A percentile compares a stretch with the other conserved stretches of the same genome.
phyloP scores from a whole-genome alignment of 2,113 vertebrate species.

The Daphoenositta chrysoptera region DNA sequence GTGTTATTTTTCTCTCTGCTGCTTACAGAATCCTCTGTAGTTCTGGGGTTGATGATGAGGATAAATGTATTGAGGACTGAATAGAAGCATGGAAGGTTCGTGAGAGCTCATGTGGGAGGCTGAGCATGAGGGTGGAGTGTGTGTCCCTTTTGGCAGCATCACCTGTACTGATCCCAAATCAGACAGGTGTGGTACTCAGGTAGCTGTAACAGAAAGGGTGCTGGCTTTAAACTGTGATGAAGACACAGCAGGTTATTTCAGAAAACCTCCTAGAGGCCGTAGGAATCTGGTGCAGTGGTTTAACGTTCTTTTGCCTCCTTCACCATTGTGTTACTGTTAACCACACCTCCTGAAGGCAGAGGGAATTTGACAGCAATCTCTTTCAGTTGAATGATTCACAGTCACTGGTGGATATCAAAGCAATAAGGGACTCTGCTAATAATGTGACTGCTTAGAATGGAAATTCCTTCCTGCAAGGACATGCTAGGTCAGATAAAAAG shows the following conservation, averaged over 20 bases:
- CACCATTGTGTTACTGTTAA: neutral
- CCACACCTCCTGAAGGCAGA: neutral
- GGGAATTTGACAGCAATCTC: neutral
- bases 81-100: neutral
- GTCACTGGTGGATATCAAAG: neutral
- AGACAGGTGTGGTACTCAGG: neutral
- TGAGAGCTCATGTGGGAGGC: neutral
- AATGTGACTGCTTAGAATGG: neutral
- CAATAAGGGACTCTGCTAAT: slow-evolving; percentile 2
- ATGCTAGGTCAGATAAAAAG: neutral
- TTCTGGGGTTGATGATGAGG: neutral
- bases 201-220: neutral
- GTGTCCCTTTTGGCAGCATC: neutral
- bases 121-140: neutral
- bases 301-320: neutral
- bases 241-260: neutral
- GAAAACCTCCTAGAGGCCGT: neutral
- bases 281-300: neutral
- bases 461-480: neutral
- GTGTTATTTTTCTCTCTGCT: neutral
- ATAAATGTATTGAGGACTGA: neutral
- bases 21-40: neutral
- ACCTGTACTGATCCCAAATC: neutral
- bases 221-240: neutral
- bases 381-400: neutral